Base-by-base conservation (phyloP, 2,797 vertebrate genomes). In the Hafferia zeledoni region DNA sequence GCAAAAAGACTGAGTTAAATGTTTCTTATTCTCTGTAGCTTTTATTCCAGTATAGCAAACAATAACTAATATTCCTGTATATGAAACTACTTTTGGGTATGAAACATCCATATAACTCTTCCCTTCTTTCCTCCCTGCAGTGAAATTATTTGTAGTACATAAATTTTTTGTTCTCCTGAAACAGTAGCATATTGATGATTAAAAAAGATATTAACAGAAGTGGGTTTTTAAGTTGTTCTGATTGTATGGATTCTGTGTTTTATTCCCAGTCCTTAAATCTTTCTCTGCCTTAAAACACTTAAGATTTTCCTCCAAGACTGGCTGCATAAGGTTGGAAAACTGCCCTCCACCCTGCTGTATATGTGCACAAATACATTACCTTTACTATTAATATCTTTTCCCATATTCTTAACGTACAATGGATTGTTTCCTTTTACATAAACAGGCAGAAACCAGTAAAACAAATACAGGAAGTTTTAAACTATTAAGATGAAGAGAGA, bases 401-500 rank as follows among this genome's bases (percentile, higher is more conserved):
- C 86, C 61, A 90, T 96, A 95, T 95, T 96, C 92, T 81, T 86
- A 59, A 81, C 3, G 1, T 83, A 95, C 96, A 96, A 94, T 96
- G 88, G 92, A 96, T 96, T 96, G 74, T 96, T 96, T 96, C 95
- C 96, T 96, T 91, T 94, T 17, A 86, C 86, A 93, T 70, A 95
- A 96, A 96, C 93, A 91, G 8, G 83, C 80, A 90, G 88, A 81
- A 96, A 91, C 25, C 79, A 56, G 96, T 90, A 18, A 96, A 90
- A 96, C 95, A 96, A 96, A 96, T 92, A 59, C 83, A 96, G 95
- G 96, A 96, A 96, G 91, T 72, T 91, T 96, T 96, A 87, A 93
- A 61, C 87, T 64, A 7, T 87, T 72, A 85, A 94, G 82, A 92
- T 27, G 70, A 3, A 46, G 82, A 59, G 84, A 91, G 78, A 76